Evolutionary conservation across 2,888 invertebrate genomes (phyloP).

Genomic region (Aquatica leii): DNA sequence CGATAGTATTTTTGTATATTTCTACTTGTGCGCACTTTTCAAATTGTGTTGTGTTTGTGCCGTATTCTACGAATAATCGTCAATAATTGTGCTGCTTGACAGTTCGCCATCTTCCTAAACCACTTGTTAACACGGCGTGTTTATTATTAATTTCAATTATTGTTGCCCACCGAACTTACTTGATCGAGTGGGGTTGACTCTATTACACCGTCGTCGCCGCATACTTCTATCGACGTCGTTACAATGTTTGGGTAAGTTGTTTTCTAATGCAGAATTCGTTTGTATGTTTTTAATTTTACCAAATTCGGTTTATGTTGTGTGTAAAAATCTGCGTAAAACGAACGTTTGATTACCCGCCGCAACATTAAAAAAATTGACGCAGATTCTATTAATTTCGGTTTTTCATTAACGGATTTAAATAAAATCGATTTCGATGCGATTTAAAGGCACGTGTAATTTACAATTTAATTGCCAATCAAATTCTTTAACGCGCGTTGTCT

Average conservation of each 20-base stretch:
- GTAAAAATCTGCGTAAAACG: no score
- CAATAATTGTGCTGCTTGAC: conserved; percentile 50
- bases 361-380: no score
- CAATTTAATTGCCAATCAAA: conserved; percentile 27
- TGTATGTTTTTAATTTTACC: not conserved
- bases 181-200: conserved; percentile 32
- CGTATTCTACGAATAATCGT: conserved; percentile 51
- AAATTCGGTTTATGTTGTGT: not conserved
- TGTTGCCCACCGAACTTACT: conserved; percentile 25
- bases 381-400: no score
- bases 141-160: conserved; percentile 51
- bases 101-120: conserved; percentile 58
- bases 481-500: conserved; percentile 19
- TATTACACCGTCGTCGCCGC: conserved; percentile 27
- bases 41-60: conserved; percentile 52
- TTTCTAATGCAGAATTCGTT: conserved; percentile 10
- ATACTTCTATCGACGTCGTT: conserved; percentile 26
- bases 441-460: conserved; percentile 23
- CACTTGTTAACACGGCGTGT: conserved; percentile 60
- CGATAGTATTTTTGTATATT: conserved; percentile 58
- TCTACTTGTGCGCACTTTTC: conserved; percentile 49
- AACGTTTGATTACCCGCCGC: no score
- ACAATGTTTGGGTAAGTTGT: conserved; percentile 45
- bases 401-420: not conserved
- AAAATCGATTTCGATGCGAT: no score